Base-by-base conservation (phyloP, 2,113 vertebrate genomes). In the Cyanoderma ruficeps region DNA sequence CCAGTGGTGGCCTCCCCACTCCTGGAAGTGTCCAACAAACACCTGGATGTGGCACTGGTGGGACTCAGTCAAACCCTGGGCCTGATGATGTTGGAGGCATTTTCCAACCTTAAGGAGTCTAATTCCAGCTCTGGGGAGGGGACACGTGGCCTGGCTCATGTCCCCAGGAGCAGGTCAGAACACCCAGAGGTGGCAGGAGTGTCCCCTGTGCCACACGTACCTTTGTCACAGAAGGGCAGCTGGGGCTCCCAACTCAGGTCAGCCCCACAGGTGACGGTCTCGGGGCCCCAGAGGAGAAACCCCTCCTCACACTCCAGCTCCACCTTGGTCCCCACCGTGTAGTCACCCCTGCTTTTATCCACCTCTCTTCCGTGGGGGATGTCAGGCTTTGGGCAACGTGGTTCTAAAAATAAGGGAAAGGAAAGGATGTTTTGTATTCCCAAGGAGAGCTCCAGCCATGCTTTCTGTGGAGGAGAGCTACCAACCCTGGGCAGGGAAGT, bases 191-290 rank as follows among this genome's bases (percentile, higher is more conserved):
- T n/a, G 55, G 19, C 23, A 15, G 0, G 1, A 30, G 52, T 2
- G 83, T 42, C 24, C 25, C 28, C 33, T 0, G 10, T 6, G 13
- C 9, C 15, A 19, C 78, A 95, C 91, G 2, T 59, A 98, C 97
- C 93, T 72, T 75, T 68, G 18, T 68, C 92, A 61, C 98, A 98
- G 11, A 89, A 57, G 0, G 98, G 97, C 24, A 97, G 13, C 0
- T 14, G 7, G 4, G 97, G 97, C n/a, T 10, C 7, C 98, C 98
- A 97, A 35, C 7, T 93, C 9, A 8, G 15, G 4, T 94, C 20
- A 9, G 70, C n/a, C 33, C 24, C 78, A 18, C 98, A 98, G 56
- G 69, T 92, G 20, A 3, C 9, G 2, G 6, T 11, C 1, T 0
- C 7, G 1, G 33, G 27, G 59, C 97, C 97, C 72, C 42, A 28